Evolutionary conservation across 1,140 invertebrate genomes (phyloP), one percentile per base, ranked within the genome.

Genomic region (Macrocentrus cingulum): DNA sequence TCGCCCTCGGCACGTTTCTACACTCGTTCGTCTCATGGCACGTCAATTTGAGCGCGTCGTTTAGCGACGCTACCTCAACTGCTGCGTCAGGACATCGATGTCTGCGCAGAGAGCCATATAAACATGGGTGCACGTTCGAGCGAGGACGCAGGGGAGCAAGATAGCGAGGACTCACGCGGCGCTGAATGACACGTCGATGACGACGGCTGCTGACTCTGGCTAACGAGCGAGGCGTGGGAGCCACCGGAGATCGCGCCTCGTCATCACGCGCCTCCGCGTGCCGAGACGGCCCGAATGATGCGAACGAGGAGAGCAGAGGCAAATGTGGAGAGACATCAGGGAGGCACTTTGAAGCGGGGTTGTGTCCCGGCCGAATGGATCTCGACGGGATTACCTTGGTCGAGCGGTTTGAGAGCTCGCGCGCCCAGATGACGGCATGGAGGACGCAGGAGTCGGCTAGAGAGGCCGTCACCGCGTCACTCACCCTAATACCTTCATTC

Each of bases 161-260:
- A 61, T 58, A 66, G 61, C 51, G 57, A 49, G 34, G 54, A 62
- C 55, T 63, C 59, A 59, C 54, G 49, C 54, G 49, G 65, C 70
- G 67, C 70, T 69, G 72, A 77, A 79, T 79, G 78, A 79, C 77
- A 79, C 70, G 70, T 75, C 75, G 78, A 80, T 79, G 78, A 80
- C 75, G 76, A 75, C 70, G 71, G 71, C 70, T 80, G 78, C 78
- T 80, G 78, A 80, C 74, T 79, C 67, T 46, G 71, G 69, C 69
- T 80, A 80, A 80, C 78, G 77, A 80, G 75, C 72, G 63, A 75
- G 78, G 78, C 78, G 78, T 79, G 70, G 63, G 70, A 67, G 69
- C 52, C 49, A 50, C 19, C 66, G 45, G 61, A 74, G 68, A 79
- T 78, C 75, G 71, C 73, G 77, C 76, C 66, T 72, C 69, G 76